Conservation (phyloP, 1,140 invertebrate genomes). For the Cyclargus thomasi region DNA sequence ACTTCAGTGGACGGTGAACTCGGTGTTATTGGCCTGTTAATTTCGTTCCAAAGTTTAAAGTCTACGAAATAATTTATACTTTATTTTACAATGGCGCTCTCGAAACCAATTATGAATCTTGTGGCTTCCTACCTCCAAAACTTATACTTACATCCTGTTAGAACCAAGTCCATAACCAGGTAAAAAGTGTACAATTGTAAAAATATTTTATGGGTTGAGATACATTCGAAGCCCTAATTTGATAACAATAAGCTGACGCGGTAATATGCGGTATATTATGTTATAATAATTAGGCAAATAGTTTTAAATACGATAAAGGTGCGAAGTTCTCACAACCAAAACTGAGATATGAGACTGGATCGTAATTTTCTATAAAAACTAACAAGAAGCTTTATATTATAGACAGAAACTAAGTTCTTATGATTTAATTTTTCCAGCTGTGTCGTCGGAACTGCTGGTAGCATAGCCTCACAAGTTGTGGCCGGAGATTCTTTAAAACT, state of each 20-base stretch:
- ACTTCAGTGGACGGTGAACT: background rate
- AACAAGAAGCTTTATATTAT: too few relatives aligned
- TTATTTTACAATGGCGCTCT: constrained; percentile 77
- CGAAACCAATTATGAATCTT: constrained; percentile 81
- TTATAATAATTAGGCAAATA: background rate
- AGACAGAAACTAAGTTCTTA: too few relatives aligned
- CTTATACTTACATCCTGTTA: constrained; percentile 81
- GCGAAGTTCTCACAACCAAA: too few relatives aligned
- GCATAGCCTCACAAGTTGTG: constrained; percentile 80
- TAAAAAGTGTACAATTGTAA: constrained; percentile 70
- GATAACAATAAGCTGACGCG: background rate
- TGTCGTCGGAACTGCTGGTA: constrained; percentile 79
- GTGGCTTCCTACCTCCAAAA: constrained; percentile 81
- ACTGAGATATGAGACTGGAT: too few relatives aligned
- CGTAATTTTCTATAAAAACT: too few relatives aligned
- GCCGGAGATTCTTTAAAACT: constrained; percentile 75
- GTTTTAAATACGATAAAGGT: background rate
- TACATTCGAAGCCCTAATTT: background rate
- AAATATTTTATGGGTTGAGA: constrained; percentile 11
- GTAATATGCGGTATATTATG: background rate
- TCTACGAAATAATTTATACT: background rate
- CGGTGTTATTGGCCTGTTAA: background rate
- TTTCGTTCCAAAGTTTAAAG: constrained; percentile 7
- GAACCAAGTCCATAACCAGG: constrained; percentile 84
- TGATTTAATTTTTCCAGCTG: constrained; percentile 66